Base-by-base conservation (phyloP, 2,797 vertebrate species). In the Takifugu rubripes region DNA sequence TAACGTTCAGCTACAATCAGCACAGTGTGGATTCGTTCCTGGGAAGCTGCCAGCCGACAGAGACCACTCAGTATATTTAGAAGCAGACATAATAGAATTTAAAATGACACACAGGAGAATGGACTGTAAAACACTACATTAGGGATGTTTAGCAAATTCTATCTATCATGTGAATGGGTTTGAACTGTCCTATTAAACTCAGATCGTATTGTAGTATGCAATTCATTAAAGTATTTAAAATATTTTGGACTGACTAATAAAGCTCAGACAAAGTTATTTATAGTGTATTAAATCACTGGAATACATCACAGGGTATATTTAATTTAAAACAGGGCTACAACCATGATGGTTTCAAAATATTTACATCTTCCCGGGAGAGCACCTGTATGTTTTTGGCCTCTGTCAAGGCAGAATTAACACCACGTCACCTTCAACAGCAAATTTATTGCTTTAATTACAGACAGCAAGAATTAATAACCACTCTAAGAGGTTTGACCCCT, bases 371-470 rank as follows among this genome's bases (percentile, higher is more conserved):
- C 31, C 59, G 54, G 67, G 70, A 66, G 77, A 69, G 56, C 77
- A 84, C 82, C 82, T 85, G 81, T 54, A 64, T 76, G 73, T 82
- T 81, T 70, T 68, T 77, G 69, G 63, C 54, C 70, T 25, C 70
- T 66, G 67, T 82, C 82, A 86, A 81, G 77, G 61, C 60, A 65
- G 75, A 70, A 81, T 85, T 85, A 90, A 85, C 84, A 87, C 84
- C 78, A 75, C 61, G 69, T 69, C 67, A 78, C 70, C 79, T 78
- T 74, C 70, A 83, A 56, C 62, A 52, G 65, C 68, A 83, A 72
- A 91, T 89, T 88, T 88, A 90, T 71, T 75, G 81, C 79, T 88
- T 90, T 88, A 89, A 91, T 92, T 90, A 89, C 74, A 77, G 83
- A 69, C 80, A 74, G 57, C 77, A 78, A 74, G 77, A 88, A 83